Evolutionary conservation across 2,797 vertebrate genomes (phyloP), one percentile per base, ranked within the genome.

Genomic region (Gallinago nigripennis): DNA sequence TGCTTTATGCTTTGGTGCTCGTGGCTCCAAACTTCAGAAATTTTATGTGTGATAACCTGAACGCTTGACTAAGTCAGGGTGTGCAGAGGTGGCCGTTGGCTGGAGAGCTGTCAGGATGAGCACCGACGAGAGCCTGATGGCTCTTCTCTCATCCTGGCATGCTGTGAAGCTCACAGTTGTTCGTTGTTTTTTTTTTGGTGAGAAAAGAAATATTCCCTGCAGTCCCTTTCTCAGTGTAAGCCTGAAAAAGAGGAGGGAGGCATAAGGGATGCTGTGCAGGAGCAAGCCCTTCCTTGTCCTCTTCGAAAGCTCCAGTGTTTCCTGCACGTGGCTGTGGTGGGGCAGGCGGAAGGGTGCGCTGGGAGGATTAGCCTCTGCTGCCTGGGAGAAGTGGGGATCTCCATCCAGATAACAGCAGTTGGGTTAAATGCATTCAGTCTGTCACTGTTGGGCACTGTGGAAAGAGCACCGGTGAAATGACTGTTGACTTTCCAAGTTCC

Each of bases 321-420:
- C 92, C 92, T 94, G 87, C 63, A 0, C 3, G 0, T 33, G 1
- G 21, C 87, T 94, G 95, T 80, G 94, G 95, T 13, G 14, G 11
- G 41, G 69, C 75, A 46, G 87, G 58, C 12, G 88, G 96, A 97
- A 97, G 94, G 39, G 39, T 96, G 95, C 25, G 1, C 41, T 35
- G 80, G 65, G 6, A 70, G 45, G 96, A 95, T 96, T 92, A 94
- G 86, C 33, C n/a, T 51, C 58, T 79, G 48, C 45, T 78, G 84
- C 53, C 54, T 23, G 28, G 72, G 37, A 33, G 41, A 64, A 43
- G 11, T 25, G 80, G 76, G 63, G 37, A 31, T 82, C 70, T 75
- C 46, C 24, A 8, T 41, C n/a, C 65, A 66, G 82, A 50, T 53
- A 19, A 12, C 11, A 0, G 13, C 31, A 51, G 2, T 5, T 58